Evolutionary conservation across 2,113 vertebrate genomes (phyloP).

Genomic region (Mungos mungo): DNA sequence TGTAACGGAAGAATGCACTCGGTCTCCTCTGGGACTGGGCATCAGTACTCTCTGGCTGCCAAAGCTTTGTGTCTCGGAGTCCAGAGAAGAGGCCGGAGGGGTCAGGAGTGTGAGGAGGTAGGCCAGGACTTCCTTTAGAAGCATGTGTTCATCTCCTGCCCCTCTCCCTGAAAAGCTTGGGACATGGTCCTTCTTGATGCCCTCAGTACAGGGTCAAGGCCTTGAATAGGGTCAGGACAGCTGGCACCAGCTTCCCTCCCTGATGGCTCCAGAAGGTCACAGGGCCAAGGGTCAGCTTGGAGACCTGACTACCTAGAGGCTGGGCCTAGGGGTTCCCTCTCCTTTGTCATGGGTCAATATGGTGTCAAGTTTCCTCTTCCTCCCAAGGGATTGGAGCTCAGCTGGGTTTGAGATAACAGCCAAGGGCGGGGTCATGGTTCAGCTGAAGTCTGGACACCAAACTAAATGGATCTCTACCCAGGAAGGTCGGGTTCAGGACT

Average conservation of each 20-base stretch:
- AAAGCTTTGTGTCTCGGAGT: not conserved
- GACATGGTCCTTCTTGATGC: not conserved
- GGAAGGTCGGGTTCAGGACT: not conserved
- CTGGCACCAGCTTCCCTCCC: not conserved
- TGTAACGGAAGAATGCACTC: no score
- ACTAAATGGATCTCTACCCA: not conserved
- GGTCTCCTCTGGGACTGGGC: no score
- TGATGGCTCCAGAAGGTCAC: not conserved
- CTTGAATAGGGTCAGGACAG: not conserved
- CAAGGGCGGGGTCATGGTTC: not conserved
- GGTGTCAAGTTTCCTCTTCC: not conserved
- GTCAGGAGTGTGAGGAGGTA: not conserved
- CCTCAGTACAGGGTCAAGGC: not conserved
- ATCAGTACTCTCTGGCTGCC: no score
- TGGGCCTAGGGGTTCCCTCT: not conserved
- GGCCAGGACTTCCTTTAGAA: not conserved
- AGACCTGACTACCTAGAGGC: not conserved
- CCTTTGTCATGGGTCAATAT: not conserved
- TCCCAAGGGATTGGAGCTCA: not conserved
- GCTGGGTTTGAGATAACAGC: not conserved
- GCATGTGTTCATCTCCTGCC: not conserved
- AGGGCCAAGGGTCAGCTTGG: not conserved
- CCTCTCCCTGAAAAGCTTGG: not conserved
- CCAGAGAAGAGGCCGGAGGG: not conserved
- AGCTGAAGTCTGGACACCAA: not conserved